A percentile compares a stretch with the other conserved stretches of the same genome.
Evolutionary conservation across 2,888 invertebrate genomes (phyloP).

Genomic region (Drosophila niveifrons): DNA sequence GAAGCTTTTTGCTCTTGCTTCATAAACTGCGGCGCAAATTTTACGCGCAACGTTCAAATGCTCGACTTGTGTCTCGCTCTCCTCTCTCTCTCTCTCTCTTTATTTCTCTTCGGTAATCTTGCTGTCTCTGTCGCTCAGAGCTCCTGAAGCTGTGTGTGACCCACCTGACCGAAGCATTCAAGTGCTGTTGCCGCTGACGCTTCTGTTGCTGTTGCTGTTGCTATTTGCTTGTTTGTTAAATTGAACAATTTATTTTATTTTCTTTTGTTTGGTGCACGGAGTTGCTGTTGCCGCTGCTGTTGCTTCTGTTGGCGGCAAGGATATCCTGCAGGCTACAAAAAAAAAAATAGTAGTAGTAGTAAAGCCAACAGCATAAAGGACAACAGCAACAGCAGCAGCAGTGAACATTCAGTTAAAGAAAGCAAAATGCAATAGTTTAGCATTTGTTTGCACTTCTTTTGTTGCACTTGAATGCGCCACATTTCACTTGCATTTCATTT

Average conservation of each 20-base stretch:
- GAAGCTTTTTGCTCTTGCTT: slow-evolving; percentile 43
- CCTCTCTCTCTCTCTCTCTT: not conserved
- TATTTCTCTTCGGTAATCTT: not conserved
- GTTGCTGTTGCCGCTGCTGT: slow-evolving; percentile 7
- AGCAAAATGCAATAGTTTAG: slow-evolving; percentile 65
- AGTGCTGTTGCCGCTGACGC: slow-evolving; percentile 3
- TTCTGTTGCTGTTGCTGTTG: slow-evolving; percentile 10
- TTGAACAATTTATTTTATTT: slow-evolving; percentile 75
- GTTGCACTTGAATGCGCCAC: slow-evolving; percentile 74
- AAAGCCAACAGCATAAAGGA: slow-evolving; percentile 45
- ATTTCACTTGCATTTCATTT: slow-evolving; percentile 78
- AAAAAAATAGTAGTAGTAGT: slow-evolving; percentile 3
- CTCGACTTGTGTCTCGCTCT: slow-evolving; percentile 3
- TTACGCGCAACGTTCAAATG: slow-evolving; percentile 32
- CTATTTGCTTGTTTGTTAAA: slow-evolving; percentile 68
- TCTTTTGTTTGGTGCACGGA: slow-evolving; percentile 18
- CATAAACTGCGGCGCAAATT: slow-evolving; percentile 48
- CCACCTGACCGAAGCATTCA: slow-evolving; percentile 15
- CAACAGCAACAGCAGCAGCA: slow-evolving; percentile 28
- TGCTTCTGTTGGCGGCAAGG: slow-evolving; percentile 42
- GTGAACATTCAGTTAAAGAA: slow-evolving; percentile 8
- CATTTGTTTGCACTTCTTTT: slow-evolving; percentile 71
- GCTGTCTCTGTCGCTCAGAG: not conserved
- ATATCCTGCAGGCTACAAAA: slow-evolving; percentile 56
- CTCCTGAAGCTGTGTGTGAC: not conserved